Base-by-base conservation (phyloP, 30 jellyfish, hydroid and myxozoan species). In the Chrysaora quinquecirrha region DNA sequence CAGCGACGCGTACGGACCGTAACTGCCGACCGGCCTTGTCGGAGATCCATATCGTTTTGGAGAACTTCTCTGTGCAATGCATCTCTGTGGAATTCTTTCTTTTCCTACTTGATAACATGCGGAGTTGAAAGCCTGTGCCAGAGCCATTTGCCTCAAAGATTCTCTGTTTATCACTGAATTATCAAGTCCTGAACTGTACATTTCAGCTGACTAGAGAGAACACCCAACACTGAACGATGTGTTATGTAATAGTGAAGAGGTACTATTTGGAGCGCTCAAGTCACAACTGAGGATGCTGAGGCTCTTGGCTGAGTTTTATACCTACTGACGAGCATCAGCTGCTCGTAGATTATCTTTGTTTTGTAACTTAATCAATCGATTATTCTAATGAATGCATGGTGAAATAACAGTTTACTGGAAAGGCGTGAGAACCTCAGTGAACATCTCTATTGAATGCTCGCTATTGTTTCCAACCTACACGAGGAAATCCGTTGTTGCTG, bases 121-220 rank as follows among this genome's bases (percentile, higher is more conserved):
- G 1, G 88, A 19, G 48, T 78, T 78, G 48, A 34, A 78, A 18
- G 48, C 63, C 50, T 78, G 89, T 24, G 81, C 62, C 29, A 78
- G 49, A 9, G 89, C 89, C 80, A 78, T 22, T 18, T 78, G 79
- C 14, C 54, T 38, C n/a, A 63, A n/a, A 27, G 89, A 62, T 49
- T 46, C 89, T 78, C 89, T 30, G n/a, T 64, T 78, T 28, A 61
- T 25, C 66, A 24, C 16, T 11, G 81, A 20, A 47, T 35, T 64
- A 4, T 78, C 89, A 32, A 23, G 1, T 32, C 60, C 81, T 20
- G 89, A 21, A 23, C 66, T 64, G 54, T 63, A 78, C 89, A 78
- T 78, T 47, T 28, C 7, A 0, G 29, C n/a, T n/a, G n/a, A n/a
- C n/a, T n/a, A n/a, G n/a, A n/a, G n/a, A n/a, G n/a, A n/a, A n/a